Conservation (phyloP, 2,888 invertebrate genomes). For the Parnassius smintheus region DNA sequence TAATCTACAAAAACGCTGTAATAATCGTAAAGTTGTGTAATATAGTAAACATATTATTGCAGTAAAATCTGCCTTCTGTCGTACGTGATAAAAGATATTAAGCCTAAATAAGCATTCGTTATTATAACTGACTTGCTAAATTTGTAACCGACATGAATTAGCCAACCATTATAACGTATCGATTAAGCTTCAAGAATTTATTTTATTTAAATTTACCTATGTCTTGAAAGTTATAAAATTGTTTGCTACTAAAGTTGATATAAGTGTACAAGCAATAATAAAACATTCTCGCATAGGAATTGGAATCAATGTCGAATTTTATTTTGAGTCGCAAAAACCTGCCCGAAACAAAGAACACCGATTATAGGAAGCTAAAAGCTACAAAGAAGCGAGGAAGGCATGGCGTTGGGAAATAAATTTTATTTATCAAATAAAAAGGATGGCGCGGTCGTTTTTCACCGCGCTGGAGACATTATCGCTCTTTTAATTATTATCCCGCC, state of each 20-base stretch:
- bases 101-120: too few relatives aligned
- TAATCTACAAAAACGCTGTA: too few relatives aligned
- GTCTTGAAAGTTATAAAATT: not conserved
- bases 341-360: slow-evolving; percentile 48
- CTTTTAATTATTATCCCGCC: slow-evolving; percentile 81
- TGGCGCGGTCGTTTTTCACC: slow-evolving; percentile 78
- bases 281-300: not conserved
- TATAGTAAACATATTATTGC: too few relatives aligned
- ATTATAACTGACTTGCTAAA: too few relatives aligned
- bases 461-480: slow-evolving; percentile 77
- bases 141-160: too few relatives aligned
- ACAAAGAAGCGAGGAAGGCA: slow-evolving; percentile 55
- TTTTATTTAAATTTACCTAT: too few relatives aligned
- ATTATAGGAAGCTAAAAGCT: slow-evolving; percentile 58
- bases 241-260: not conserved
- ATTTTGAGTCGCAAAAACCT: slow-evolving; percentile 24
- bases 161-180: too few relatives aligned
- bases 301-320: slow-evolving; percentile 12
- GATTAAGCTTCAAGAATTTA: too few relatives aligned
- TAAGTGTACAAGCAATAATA: not conserved
- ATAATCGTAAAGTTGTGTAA: too few relatives aligned
- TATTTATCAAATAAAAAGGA: slow-evolving; percentile 82
- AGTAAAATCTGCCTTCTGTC: too few relatives aligned
- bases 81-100: too few relatives aligned
- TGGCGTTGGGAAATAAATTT: slow-evolving; percentile 73